Evolutionary conservation across 2,888 invertebrate species (phyloP).

Genomic region (Anthrax anthrax): DNA sequence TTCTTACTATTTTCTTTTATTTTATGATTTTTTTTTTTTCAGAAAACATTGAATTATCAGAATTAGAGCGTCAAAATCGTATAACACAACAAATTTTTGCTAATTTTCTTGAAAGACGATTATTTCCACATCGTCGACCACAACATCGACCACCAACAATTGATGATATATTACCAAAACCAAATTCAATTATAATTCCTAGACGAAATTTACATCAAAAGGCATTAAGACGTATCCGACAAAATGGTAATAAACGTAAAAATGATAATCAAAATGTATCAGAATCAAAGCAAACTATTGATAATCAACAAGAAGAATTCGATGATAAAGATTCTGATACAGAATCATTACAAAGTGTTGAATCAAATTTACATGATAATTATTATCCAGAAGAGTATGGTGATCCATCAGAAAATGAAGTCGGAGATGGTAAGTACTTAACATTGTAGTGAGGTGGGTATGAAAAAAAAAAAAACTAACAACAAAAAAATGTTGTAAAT

Average conservation of each 20-base stretch:
- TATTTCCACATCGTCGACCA: slow-evolving; percentile 44
- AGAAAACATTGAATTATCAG: slow-evolving; percentile 18
- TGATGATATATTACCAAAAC: slow-evolving; percentile 47
- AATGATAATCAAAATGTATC: neutral
- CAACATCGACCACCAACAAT: slow-evolving; percentile 41
- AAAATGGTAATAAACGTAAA: slow-evolving; percentile 10
- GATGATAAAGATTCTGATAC: slow-evolving; percentile 27
- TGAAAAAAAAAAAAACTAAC: too few relatives aligned
- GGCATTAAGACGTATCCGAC: neutral
- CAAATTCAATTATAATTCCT: slow-evolving; percentile 14
- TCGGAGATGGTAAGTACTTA: slow-evolving; percentile 23
- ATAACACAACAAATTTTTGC: slow-evolving; percentile 64
- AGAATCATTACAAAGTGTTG: slow-evolving; percentile 52
- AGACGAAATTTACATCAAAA: neutral
- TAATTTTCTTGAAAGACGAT: slow-evolving; percentile 53
- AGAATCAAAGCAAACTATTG: neutral
- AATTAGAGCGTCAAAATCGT: slow-evolving; percentile 58
- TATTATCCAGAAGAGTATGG: slow-evolving; percentile 36
- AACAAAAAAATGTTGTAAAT: too few relatives aligned
- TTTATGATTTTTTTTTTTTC: too few relatives aligned
- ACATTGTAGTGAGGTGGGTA: too few relatives aligned
- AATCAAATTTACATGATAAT: slow-evolving; percentile 54
- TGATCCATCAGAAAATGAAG: slow-evolving; percentile 31
- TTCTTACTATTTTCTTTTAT: too few relatives aligned
- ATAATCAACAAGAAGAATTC: slow-evolving; percentile 9